Evolutionary conservation across 2,113 vertebrate genomes (phyloP), one percentile per base, ranked within the genome.

Genomic region (Micronycteris hirsuta): DNA sequence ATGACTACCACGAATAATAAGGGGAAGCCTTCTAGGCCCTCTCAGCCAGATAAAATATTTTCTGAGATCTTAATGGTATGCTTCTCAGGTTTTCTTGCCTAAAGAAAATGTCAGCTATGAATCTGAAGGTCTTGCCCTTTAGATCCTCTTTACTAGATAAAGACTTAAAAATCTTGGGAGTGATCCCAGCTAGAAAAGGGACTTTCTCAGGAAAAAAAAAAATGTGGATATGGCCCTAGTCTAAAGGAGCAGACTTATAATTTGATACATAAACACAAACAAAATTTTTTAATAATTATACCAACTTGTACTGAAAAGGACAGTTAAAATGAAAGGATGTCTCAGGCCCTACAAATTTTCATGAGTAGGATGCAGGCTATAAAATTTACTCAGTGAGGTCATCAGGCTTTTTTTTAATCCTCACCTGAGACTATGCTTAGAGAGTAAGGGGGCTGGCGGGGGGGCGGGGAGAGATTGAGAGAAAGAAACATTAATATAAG

Each of bases 21-120:
- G 24, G 33, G 24, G 82, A 86, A 43, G 22, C 2, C 43, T 84
- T 47, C 31, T 91, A 78, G 61, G 82, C n/a, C 0, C 26, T 86
- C n/a, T 91, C 33, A n/a, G 74, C 31, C 86, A 91, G 68, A 91
- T 43, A 88, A 91, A 96, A 93, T 68, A 28, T 82, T 91, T 97
- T 94, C 47, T 26, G 89, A 88, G 5, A 31, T 78, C 61, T 96
- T 93, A 77, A 88, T 7, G 4, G 15, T 43, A 71, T 85, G 31
- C 9, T 65, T 86, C 41, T 88, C 47, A 71, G 61, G 78, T 91
- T 86, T 93, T 83, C 78, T 89, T 86, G 28, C 41, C 54, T 86
- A 86, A 13, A n/a, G 65, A 94, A 71, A 94, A 80, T 0, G 31
- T 86, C 47, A 76, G 31, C 54, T 94, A 26, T 84, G 67, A 84